These are phyloP conservation scores for Parthenolecanium corni DNA, from an alignment of 2,888 invertebrate species.

Conservation along the genomic window DNA sequence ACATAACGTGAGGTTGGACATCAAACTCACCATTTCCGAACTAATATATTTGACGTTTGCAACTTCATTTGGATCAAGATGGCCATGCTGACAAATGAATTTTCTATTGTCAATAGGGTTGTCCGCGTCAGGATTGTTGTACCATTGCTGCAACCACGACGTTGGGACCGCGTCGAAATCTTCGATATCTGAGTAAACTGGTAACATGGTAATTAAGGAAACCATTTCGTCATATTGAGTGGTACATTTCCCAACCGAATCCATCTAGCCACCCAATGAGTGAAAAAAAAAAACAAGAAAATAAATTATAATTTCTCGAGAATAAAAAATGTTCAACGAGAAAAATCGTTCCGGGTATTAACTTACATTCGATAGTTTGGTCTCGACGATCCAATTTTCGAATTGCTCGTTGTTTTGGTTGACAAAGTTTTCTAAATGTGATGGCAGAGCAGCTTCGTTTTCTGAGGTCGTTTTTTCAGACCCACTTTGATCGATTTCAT, in stretches of 20 bases:
- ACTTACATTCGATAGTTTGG: conserved; percentile 29
- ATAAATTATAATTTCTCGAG: background rate
- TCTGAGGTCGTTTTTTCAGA: background rate
- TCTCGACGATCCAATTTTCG: conserved; percentile 26
- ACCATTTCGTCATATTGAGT: conserved; percentile 15
- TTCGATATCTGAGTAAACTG: conserved; percentile 20
- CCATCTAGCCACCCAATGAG: background rate
- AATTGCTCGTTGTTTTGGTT: conserved; percentile 31
- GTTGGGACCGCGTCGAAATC: conserved; percentile 44
- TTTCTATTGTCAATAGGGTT: conserved; percentile 41
- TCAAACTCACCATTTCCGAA: conserved; percentile 36
- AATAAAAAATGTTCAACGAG: background rate
- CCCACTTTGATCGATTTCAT: background rate
- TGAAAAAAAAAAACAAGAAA: background rate
- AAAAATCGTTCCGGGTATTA: background rate
- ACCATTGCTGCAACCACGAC: conserved; percentile 46
- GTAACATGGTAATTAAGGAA: conserved; percentile 10
- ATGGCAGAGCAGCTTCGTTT: conserved; percentile 29
- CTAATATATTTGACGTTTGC: conserved; percentile 42
- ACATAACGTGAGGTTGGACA: no score
- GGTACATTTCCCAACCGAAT: background rate
- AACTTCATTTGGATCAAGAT: conserved; percentile 41
- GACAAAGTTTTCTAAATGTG: conserved; percentile 31
- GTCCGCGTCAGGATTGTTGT: conserved; percentile 37
- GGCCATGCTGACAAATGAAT: conserved; percentile 42